phyloP scores from a whole-genome alignment of 2,797 vertebrate species.

The Cheirogaleus major region DNA sequence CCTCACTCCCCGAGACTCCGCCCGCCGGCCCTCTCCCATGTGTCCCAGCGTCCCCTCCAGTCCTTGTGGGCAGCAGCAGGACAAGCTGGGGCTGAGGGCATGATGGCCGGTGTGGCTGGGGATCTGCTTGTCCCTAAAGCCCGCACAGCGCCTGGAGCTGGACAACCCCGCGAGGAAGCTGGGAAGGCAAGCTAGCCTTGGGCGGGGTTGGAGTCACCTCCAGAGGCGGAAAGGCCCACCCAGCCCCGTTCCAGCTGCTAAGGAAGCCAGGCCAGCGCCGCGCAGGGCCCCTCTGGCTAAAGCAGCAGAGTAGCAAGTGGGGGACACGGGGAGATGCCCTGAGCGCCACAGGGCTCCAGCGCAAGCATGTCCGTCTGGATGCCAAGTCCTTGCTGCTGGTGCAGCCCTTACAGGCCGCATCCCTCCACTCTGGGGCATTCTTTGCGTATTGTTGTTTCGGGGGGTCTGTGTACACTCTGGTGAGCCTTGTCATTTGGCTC shows the following conservation, averaged over 20 bases:
- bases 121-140: no score
- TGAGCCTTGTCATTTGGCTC: neutral
- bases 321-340: neutral
- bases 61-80: neutral
- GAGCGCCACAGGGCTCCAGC: neutral
- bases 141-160: neutral
- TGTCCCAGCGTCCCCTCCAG: neutral
- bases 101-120: neutral
- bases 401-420: rapidly evolving
- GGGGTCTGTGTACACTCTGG: neutral
- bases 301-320: neutral
- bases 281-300: neutral
- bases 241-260: neutral
- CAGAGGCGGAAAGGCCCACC: neutral
- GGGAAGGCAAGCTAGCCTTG: neutral
- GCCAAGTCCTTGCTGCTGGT: no score
- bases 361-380: no score
- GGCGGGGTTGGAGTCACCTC: no score
- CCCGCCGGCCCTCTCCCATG: neutral
- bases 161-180: neutral
- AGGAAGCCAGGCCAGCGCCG: neutral
- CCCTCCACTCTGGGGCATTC: neutral
- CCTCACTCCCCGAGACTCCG: neutral
- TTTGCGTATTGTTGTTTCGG: neutral
- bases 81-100: neutral